These are phyloP conservation scores for Trochalopteron elliotii DNA, from an alignment of 2,113 vertebrate species.

Conservation along the genomic window DNA sequence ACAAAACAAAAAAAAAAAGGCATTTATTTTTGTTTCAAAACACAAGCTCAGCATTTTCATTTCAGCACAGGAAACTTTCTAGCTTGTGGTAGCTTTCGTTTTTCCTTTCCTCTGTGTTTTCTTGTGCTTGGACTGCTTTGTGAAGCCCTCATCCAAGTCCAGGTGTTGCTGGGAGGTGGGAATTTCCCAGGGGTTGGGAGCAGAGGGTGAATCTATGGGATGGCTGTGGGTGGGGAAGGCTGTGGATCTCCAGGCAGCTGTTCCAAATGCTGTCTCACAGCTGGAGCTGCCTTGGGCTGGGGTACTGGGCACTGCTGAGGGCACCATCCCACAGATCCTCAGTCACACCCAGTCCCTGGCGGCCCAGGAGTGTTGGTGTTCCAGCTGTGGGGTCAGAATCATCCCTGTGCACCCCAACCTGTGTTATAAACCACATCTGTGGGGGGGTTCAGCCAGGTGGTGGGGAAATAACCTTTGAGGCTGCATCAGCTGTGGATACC, in stretches of 20 bases:
- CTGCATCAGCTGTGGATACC: not conserved
- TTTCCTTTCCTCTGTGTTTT: accelerated
- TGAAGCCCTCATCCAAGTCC: not conserved
- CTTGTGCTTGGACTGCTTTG: not conserved
- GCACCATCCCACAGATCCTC: not conserved
- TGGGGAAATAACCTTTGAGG: not conserved
- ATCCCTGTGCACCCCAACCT: not conserved
- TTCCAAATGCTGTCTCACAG: not conserved
- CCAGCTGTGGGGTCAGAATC: not conserved
- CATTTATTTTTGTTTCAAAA: not conserved
- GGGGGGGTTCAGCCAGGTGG: not conserved
- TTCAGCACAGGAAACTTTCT: not conserved
- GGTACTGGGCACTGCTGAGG: accelerated
- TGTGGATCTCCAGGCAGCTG: not conserved
- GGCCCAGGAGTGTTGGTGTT: not conserved
- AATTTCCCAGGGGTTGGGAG: not conserved
- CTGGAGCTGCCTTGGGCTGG: not conserved
- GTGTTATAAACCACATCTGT: accelerated
- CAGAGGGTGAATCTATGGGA: not conserved
- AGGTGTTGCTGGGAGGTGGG: not conserved
- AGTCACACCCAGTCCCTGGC: not conserved
- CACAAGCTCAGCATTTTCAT: not conserved
- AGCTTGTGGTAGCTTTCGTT: not conserved
- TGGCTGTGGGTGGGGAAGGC: not conserved
- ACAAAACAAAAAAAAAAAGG: not conserved